Evolutionary conservation across 2,888 invertebrate species (phyloP).

Genomic region (Gortyna flavago): DNA sequence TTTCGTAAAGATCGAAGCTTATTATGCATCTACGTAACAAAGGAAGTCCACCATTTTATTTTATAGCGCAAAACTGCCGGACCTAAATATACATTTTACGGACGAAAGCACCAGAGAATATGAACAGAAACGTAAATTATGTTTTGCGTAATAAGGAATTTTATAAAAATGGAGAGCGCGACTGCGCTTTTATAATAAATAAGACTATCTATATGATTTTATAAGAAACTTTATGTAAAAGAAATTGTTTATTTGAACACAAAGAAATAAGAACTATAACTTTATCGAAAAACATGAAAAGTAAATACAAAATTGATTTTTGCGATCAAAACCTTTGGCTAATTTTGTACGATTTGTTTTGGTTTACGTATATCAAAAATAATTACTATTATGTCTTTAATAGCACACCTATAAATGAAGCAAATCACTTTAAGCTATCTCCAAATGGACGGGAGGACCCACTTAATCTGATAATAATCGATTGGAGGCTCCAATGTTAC

Average conservation of each 20-base stretch:
- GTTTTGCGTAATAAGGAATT: constrained; percentile 46
- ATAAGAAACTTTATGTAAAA: constrained; percentile 20
- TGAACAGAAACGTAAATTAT: constrained; percentile 50
- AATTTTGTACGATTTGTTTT: neutral
- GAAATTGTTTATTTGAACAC: constrained; percentile 20
- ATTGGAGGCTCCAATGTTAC: neutral
- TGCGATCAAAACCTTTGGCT: neutral
- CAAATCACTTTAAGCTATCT: neutral
- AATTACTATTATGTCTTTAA: neutral
- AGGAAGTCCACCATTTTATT: constrained; percentile 56
- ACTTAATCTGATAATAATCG: neutral
- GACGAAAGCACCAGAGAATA: constrained; percentile 40
- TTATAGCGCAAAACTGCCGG: constrained; percentile 46
- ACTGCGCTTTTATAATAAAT: constrained; percentile 20
- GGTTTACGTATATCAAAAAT: neutral
- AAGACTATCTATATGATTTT: constrained; percentile 26
- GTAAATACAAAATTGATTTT: neutral
- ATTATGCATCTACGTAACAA: constrained; percentile 53
- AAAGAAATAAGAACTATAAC: constrained; percentile 7
- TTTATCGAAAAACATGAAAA: constrained; percentile 7
- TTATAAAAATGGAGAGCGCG: constrained; percentile 36
- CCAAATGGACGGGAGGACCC: neutral
- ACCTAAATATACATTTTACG: constrained; percentile 56
- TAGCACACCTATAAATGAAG: neutral
- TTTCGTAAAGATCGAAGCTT: constrained; percentile 56